Base-by-base conservation (phyloP, 2,797 vertebrate genomes). In the Loriculus beryllinus region DNA sequence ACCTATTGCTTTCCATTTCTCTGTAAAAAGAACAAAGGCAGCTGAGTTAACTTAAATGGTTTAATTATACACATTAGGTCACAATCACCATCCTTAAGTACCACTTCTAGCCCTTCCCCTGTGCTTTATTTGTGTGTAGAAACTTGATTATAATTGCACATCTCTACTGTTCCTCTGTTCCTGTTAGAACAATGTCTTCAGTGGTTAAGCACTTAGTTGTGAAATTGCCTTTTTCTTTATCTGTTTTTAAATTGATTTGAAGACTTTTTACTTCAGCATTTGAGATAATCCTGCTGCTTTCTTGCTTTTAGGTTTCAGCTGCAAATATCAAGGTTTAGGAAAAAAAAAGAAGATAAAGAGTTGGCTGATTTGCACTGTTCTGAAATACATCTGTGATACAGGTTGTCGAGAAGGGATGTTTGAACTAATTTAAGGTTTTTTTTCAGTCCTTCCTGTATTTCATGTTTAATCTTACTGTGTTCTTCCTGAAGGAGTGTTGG, bases 91-190 rank as follows among this genome's bases (percentile, higher is more conserved):
- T 92, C 31, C 16, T 49, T 79, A 86, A 67, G 35, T 80, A 65
- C n/a, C 78, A 74, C 23, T 92, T 95, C 15, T 70, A 64, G 25
- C 17, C 80, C 68, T 93, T 95, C 23, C 51, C 33, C 26, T 48
- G 37, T 87, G 82, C 29, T 91, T 89, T 71, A 62, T 93, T 72
- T 80, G 25, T 63, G 31, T 91, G 40, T 45, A 35, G 60, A 77
- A 86, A 87, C 72, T 54, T 74, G 51, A 70, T 75, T 79, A 54
- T 67, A 43, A 51, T 69, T 26, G 54, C 74, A 40, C 77, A 77
- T 67, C 70, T 93, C 70, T n/a, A n/a, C 22, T 48, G 23, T 68
- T 92, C 57, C 68, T 86, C 78, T 92, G 52, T 79, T 94, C 83
- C 29, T 49, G 43, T 40, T 69, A 47, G 37, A 88, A 76, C 18